Evolutionary conservation across 2,113 vertebrate genomes (phyloP).

Genomic region (Ceyx cyanopectus): DNA sequence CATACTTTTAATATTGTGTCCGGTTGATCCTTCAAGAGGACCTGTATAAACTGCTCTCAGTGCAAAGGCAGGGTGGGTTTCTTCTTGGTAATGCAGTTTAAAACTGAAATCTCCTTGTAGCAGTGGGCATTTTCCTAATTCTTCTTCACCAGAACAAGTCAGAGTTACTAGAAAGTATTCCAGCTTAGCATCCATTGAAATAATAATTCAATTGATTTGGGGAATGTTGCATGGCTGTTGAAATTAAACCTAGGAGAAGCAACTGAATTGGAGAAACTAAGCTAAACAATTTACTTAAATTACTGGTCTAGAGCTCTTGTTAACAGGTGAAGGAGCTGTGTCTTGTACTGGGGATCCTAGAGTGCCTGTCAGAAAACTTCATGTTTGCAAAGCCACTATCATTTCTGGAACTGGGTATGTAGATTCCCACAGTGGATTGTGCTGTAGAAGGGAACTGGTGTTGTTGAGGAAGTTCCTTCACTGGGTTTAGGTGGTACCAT

Average conservation of each 20-base stretch:
- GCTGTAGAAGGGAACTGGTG: background rate
- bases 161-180: conserved; percentile 11
- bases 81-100: background rate
- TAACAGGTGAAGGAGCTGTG: background rate
- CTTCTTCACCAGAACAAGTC: background rate
- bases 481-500: background rate
- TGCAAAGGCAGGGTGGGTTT: background rate
- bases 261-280: background rate
- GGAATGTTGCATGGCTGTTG: background rate
- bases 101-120: background rate
- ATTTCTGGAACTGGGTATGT: conserved; percentile 15
- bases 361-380: conserved; percentile 1
- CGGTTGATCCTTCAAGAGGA: background rate
- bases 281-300: background rate
- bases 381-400: background rate
- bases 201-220: background rate
- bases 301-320: background rate
- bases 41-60: background rate
- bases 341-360: background rate
- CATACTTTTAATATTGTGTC: background rate
- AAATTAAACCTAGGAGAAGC: background rate
- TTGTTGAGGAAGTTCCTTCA: background rate
- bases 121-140: background rate
- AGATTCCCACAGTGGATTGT: background rate
- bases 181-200: background rate